These are phyloP conservation scores for Tineola bisselliella DNA, from an alignment of 2,888 invertebrate genomes.

Conservation along the genomic window DNA sequence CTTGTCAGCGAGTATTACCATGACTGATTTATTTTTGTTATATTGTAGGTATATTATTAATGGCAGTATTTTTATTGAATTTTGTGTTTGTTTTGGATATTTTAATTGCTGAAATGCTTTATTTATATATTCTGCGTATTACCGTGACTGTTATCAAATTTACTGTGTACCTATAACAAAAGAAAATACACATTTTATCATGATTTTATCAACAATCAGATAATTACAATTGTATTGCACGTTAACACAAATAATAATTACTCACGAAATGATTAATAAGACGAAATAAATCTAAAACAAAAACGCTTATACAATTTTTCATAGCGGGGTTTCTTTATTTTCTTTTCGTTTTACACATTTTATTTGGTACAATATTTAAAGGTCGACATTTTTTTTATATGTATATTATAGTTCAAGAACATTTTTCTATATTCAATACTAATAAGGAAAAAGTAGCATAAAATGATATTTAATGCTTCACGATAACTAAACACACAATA, in stretches of 20 bases:
- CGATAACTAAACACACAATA: slow-evolving; percentile 40
- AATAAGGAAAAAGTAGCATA: no score
- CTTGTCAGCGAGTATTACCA: neutral
- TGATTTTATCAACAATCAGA: neutral
- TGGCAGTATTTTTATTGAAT: no score
- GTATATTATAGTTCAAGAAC: no score
- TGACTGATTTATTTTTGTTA: neutral
- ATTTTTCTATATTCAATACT: no score
- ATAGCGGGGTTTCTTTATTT: neutral
- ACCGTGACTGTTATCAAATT: neutral
- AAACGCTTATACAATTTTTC: neutral
- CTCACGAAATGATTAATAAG: slow-evolving; percentile 1
- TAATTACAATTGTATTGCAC: neutral
- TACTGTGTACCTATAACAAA: no score
- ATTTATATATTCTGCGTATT: no score
- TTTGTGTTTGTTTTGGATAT: no score
- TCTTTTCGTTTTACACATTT: neutral
- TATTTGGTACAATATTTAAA: neutral
- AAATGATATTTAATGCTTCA: no score
- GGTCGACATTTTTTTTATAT: neutral
- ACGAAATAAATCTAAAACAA: neutral
- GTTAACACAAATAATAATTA: neutral
- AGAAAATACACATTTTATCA: neutral
- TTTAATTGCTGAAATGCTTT: no score
- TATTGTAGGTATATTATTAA: neutral